Percentiles rank a stretch among this genome's conserved stretches.
phyloP scores from a whole-genome alignment of 92 coral and sea anemone species.

The Chrysogorgia sp. region DNA sequence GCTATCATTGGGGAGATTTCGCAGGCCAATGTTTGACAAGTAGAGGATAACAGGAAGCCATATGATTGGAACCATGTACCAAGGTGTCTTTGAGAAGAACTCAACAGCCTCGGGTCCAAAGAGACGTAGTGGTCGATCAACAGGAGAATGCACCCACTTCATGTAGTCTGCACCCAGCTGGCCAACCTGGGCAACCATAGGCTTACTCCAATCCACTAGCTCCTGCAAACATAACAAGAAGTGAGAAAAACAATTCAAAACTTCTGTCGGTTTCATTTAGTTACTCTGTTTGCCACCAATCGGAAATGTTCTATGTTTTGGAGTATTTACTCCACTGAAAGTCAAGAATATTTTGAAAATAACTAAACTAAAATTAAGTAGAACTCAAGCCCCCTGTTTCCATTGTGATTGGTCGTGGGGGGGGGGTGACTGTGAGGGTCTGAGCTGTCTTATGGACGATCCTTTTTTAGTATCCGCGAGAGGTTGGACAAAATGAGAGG shows the following conservation, averaged over 20 bases:
- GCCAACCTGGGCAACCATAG: slow-evolving; percentile 96
- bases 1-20: slow-evolving; percentile 55
- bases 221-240: slow-evolving; percentile 57
- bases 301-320: no score
- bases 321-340: no score
- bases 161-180: slow-evolving; percentile 83
- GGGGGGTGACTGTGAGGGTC: no score
- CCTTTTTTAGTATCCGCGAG: no score
- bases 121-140: slow-evolving; percentile 84
- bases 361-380: no score
- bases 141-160: slow-evolving; percentile 97
- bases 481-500: no score
- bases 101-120: slow-evolving; percentile 84
- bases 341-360: no score
- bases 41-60: slow-evolving; percentile 85
- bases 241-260: background rate
- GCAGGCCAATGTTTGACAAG: slow-evolving; percentile 48
- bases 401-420: no score
- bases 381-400: no score
- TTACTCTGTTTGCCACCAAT: no score
- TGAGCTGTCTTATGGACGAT: no score
- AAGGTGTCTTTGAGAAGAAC: slow-evolving; percentile 86
- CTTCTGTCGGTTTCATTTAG: background rate
- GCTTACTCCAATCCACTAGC: slow-evolving; percentile 91
- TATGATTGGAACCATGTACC: slow-evolving; percentile 84